Evolutionary conservation across 2,888 invertebrate species (phyloP), one percentile per base, ranked within the genome.

Genomic region (Lasioglossum morio): DNA sequence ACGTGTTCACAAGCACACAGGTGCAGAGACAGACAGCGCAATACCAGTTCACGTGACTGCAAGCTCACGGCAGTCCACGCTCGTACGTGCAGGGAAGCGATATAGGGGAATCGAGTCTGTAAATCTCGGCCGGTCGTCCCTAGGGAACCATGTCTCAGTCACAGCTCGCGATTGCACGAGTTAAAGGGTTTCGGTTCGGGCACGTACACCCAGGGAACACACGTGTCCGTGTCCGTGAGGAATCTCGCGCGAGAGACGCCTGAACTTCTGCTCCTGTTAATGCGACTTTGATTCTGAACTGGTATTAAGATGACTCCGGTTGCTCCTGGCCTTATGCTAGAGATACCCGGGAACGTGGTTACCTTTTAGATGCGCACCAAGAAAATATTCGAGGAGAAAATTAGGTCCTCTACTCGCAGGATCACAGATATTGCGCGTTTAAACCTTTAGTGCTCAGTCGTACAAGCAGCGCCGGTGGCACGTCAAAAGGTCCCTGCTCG

Each of bases 91-190:
- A 74, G n/a, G 69, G 72, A 72, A 75, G 72, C 90, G 90, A 90
- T 92, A 88, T 85, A 89, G 79, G 81, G 80, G 81, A 88, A 89
- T 84, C 81, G 87, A 82, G 91, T 93, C 91, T 92, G 94, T 94
- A 94, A 94, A 94, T 94, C 94, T 93, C 93, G 89, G 89, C 86
- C 89, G 87, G 88, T 82, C 90, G 89, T 92, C 94, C 92, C 94
- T 57, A 78, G 94, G 93, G 95, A 90, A 92, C 94, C 92, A 94
- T 95, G 94, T 93, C 93, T 95, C 94, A 95, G 95, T 95, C 94
- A 94, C 95, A 94, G 92, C 86, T 88, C 92, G 87, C 91, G 92
- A 91, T 91, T 92, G 92, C 92, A 88, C 92, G 94, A 94, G 93
- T 95, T 95, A 94, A 94, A 93, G 93, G 88, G 84, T 87, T 86